Percentiles rank a stretch among this genome's conserved stretches.
Conservation (phyloP, 2,888 invertebrate species). For the Cerastis leucographa region DNA sequence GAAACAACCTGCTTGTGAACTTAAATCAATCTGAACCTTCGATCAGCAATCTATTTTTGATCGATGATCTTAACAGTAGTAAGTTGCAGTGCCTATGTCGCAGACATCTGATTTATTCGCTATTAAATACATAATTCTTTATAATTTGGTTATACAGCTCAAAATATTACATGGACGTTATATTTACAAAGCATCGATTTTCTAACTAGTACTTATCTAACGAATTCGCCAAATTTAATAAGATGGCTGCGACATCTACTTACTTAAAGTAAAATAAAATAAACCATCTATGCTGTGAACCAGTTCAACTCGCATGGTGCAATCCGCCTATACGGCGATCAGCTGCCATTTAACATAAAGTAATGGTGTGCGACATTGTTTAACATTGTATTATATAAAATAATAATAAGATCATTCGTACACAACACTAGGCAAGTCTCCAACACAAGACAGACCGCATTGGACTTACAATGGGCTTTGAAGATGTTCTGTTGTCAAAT, state of each 20-base stretch:
- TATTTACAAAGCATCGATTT: constrained; percentile 36
- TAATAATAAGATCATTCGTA: constrained; percentile 14
- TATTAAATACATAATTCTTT: neutral
- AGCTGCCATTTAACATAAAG: constrained; percentile 60
- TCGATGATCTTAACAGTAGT: constrained; percentile 9
- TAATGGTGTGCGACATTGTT: constrained; percentile 21
- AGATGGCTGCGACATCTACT: constrained; percentile 12
- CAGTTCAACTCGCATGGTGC: constrained; percentile 47
- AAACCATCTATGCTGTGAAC: constrained; percentile 2
- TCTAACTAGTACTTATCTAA: neutral
- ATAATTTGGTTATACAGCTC: constrained; percentile 1
- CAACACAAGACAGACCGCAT: no score
- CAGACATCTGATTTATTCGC: constrained; percentile 4
- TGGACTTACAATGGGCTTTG: neutral
- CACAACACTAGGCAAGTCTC: constrained; percentile 15
- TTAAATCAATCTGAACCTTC: constrained; percentile 33
- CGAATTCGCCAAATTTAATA: neutral
- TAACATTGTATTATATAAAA: constrained; percentile 34
- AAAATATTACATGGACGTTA: constrained; percentile 14
- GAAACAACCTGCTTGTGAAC: constrained; percentile 43
- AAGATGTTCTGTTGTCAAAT: neutral
- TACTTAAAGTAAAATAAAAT: constrained; percentile 25
- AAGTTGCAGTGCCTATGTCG: constrained; percentile 31
- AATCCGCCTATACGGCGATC: constrained; percentile 52
- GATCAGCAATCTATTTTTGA: no score